A percentile compares a stretch with the other conserved stretches of the same genome.
Conservation (phyloP, 1,140 invertebrate species). For the Battus philenor region DNA sequence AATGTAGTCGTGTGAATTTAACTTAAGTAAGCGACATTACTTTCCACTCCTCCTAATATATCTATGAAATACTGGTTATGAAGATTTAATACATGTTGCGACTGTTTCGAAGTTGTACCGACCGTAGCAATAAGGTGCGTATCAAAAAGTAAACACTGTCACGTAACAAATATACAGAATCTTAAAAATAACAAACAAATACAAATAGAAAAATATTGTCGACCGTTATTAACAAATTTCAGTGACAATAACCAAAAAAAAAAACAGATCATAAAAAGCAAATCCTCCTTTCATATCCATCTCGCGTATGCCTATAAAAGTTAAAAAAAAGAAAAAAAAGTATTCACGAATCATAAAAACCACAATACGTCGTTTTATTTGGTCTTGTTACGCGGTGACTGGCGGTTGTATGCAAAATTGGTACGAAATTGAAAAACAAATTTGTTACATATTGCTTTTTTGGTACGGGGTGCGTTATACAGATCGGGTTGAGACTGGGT, state of each 20-base stretch:
- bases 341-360: slow-evolving; percentile 65
- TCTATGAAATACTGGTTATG: too few relatives aligned
- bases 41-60: too few relatives aligned
- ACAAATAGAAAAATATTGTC: neutral
- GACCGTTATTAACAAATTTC: slow-evolving; percentile 36
- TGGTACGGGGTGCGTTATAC: slow-evolving; percentile 45
- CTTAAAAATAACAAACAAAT: too few relatives aligned
- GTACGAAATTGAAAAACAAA: slow-evolving; percentile 74
- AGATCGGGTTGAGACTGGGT: slow-evolving; percentile 22
- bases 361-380: slow-evolving; percentile 62
- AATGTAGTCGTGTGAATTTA: too few relatives aligned
- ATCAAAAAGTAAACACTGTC: too few relatives aligned
- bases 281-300: slow-evolving; percentile 53
- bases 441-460: slow-evolving; percentile 74
- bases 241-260: slow-evolving; percentile 31
- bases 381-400: slow-evolving; percentile 29
- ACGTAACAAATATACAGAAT: too few relatives aligned
- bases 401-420: slow-evolving; percentile 68
- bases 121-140: too few relatives aligned
- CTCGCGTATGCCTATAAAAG: slow-evolving; percentile 46
- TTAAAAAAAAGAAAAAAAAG: slow-evolving; percentile 40
- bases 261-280: slow-evolving; percentile 24
- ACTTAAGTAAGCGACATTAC: too few relatives aligned
- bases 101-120: too few relatives aligned
- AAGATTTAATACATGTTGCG: too few relatives aligned